Evolutionary conservation across 2,797 vertebrate genomes (phyloP).

Genomic region (Etheostoma nigrum): DNA sequence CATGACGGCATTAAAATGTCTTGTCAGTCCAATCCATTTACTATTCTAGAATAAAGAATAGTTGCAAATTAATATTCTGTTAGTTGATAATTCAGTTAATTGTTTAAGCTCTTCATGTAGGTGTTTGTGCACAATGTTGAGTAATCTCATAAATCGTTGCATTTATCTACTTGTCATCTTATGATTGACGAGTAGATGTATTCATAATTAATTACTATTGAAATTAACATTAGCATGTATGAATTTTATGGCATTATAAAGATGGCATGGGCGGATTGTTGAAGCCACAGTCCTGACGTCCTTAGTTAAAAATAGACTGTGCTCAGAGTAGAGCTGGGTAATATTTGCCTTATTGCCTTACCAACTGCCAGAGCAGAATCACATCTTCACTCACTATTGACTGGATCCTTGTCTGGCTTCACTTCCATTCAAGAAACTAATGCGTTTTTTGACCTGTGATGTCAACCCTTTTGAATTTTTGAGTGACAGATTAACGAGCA

Average conservation of each 20-base stretch:
- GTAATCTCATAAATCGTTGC: neutral
- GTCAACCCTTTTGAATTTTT: slow-evolving; percentile 57
- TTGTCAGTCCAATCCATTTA: neutral
- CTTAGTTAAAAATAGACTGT: slow-evolving; percentile 22
- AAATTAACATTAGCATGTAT: neutral
- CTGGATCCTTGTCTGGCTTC: slow-evolving; percentile 30
- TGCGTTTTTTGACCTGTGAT: slow-evolving; percentile 61
- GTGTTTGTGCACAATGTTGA: neutral
- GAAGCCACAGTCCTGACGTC: slow-evolving; percentile 8
- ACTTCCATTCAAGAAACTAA: slow-evolving; percentile 54
- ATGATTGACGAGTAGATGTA: neutral
- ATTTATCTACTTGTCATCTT: neutral
- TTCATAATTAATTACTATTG: neutral
- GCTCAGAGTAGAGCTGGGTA: slow-evolving; percentile 3
- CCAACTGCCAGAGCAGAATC: slow-evolving; percentile 37
- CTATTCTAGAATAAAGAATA: neutral
- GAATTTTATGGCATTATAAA: neutral
- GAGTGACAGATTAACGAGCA: slow-evolving; percentile 71
- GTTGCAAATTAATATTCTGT: neutral
- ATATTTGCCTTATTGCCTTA: slow-evolving; percentile 22
- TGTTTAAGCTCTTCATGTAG: neutral
- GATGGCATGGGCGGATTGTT: neutral
- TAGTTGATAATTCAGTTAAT: neutral
- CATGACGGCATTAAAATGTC: neutral
- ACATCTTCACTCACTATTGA: slow-evolving; percentile 40